A percentile compares a stretch with the other conserved stretches of the same genome.
Evolutionary conservation across 2,113 vertebrate species (phyloP).

Genomic region (Xyliphius kryptos): DNA sequence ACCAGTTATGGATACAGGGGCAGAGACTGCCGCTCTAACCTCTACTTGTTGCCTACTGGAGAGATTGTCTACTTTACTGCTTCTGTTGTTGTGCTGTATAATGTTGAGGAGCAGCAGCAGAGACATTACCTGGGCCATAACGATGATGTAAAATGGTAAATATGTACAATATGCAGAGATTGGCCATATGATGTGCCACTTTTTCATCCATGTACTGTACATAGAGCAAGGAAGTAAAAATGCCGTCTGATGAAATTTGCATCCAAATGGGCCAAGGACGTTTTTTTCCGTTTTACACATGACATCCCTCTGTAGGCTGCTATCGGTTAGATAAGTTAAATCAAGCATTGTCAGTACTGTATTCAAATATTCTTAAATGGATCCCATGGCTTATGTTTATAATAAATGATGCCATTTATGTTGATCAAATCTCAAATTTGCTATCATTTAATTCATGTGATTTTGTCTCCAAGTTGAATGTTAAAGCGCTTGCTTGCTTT

Average conservation of each 20-base stretch:
- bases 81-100: slow-evolving; percentile 81
- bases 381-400: no score
- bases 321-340: slow-evolving; percentile 29
- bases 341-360: slow-evolving; percentile 7
- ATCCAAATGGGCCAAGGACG: slow-evolving; percentile 2
- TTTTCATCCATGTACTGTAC: slow-evolving; percentile 3
- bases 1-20: slow-evolving; percentile 84
- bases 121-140: slow-evolving; percentile 88
- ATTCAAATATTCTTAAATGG: slow-evolving; percentile 26
- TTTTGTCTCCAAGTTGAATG: no score
- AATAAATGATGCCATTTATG: no score
- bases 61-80: slow-evolving; percentile 89
- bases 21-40: slow-evolving; percentile 81
- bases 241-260: slow-evolving; percentile 29
- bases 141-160: slow-evolving; percentile 87
- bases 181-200: no score
- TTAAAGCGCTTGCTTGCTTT: no score
- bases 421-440: no score
- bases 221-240: slow-evolving; percentile 22
- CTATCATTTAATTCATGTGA: no score
- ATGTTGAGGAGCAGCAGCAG: slow-evolving; percentile 81
- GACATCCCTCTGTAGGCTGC: slow-evolving; percentile 1
- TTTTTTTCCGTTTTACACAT: slow-evolving; percentile 7
- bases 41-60: slow-evolving; percentile 82
- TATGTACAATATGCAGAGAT: no score